These are phyloP conservation scores for Pemphredon lugubris DNA, from an alignment of 2,888 invertebrate genomes.

Conservation along the genomic window DNA sequence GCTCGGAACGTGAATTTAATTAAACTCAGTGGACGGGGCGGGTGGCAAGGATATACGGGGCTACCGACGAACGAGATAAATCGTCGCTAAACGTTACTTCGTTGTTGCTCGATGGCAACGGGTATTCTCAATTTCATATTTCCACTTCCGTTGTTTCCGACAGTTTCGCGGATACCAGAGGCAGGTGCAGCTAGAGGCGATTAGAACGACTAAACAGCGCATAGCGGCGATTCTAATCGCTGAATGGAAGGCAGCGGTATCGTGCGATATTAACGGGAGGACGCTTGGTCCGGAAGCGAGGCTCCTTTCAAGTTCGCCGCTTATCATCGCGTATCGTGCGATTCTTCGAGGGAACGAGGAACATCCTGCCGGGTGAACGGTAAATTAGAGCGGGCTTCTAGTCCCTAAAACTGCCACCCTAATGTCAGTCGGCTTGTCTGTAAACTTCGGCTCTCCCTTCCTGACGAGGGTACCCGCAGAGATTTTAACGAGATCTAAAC, in stretches of 20 bases:
- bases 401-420: constrained; percentile 50
- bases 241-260: no score
- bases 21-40: background rate
- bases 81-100: no score
- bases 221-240: constrained; percentile 40
- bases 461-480: constrained; percentile 43
- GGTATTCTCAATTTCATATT: no score
- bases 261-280: constrained; percentile 18
- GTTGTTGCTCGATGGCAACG: no score
- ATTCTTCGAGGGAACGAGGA: constrained; percentile 61
- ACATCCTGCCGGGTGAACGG: constrained; percentile 59
- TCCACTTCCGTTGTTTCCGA: no score
- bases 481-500: constrained; percentile 39
- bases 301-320: constrained; percentile 61
- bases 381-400: constrained; percentile 56
- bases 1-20: constrained; percentile 12
- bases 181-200: no score
- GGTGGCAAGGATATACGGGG: background rate
- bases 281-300: constrained; percentile 48
- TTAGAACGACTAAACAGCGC: background rate
- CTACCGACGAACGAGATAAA: no score
- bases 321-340: constrained; percentile 58
- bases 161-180: no score
- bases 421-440: constrained; percentile 34
- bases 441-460: constrained; percentile 19